Base-by-base conservation (phyloP, 2,888 invertebrate species). In the Andricus quercusramuli region DNA sequence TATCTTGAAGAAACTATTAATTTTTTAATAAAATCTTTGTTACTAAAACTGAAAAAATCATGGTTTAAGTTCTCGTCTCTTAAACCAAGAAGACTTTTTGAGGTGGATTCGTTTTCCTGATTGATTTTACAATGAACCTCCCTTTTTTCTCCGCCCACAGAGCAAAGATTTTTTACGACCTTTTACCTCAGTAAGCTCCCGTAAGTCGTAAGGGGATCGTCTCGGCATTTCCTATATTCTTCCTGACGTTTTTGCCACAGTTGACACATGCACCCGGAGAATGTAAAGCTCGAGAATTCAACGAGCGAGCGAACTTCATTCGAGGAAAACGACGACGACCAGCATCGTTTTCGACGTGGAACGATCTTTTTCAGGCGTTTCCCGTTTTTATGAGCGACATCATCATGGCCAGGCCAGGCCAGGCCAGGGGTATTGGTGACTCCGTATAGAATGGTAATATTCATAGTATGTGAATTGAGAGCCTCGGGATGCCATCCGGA, bases 391-490 rank as follows among this genome's bases (percentile, higher is more conserved):
- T 74, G 67, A 78, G 76, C 59, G 32, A 47, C 62, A 78, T 70
- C 79, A 79, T 37, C 74, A 74, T 70, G 41, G 81, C 80, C 70
- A 37, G 78, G 80, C 32, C 8, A 37, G 78, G 80, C 32, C 8
- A 41, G 44, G 82, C 80, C 67, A 37, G 77, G 80, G 78, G 56
- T 66, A 83, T 79, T 76, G 81, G 77, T 80, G 81, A 80, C 82
- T 81, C 56, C 62, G 76, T 78, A 79, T 79, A 83, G 78, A 84
- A 84, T 81, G 79, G 78, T 66, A 59, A 80, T 80, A 74, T 29
- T 59, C 56, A 56, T 74, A 74, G 51, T 78, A 79, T 62, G 81
- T 80, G 81, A 79, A 83, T 78, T 79, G 79, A 78, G 82, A 79
- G 79, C 66, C 80, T 74, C 32, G 11, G 25, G 29, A 32, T 74